Conservation (phyloP, 2,113 vertebrate species). For the Camelus dromedarius region DNA sequence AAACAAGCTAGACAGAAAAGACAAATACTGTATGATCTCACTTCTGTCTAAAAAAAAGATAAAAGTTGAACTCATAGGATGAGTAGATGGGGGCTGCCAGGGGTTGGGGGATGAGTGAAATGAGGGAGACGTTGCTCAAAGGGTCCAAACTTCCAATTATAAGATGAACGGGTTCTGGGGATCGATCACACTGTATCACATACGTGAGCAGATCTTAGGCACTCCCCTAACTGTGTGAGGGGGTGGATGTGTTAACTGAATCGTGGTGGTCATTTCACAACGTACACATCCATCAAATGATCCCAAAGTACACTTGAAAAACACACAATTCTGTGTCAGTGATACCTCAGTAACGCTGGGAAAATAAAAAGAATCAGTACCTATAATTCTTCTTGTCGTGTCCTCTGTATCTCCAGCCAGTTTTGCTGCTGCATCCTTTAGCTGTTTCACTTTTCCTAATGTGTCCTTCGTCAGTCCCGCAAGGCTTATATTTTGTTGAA, state of each 20-base stretch:
- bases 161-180: not conserved
- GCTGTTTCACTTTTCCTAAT: constrained; percentile 85
- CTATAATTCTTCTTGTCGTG: constrained; percentile 89
- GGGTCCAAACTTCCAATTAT: not conserved
- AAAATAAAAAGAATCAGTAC: constrained; percentile 78
- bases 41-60: not conserved
- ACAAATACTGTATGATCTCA: not conserved
- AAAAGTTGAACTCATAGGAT: not conserved
- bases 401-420: constrained; percentile 87
- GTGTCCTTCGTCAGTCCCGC: constrained; percentile 75
- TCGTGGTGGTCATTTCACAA: not conserved
- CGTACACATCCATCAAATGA: rapidly evolving
- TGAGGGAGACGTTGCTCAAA: not conserved
- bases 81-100: not conserved
- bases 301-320: not conserved
- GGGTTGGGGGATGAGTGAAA: not conserved
- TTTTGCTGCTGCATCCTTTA: constrained; percentile 87
- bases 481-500: constrained; percentile 85
- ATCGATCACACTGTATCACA: rapidly evolving
- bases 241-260: not conserved
- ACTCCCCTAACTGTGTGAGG: not conserved
- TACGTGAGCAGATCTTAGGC: not conserved
- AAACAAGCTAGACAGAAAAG: not conserved
- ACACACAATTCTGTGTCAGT: not conserved
- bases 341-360: not conserved